Conservation (phyloP, 2,797 vertebrate species). For the Sphenodon punctatus region DNA sequence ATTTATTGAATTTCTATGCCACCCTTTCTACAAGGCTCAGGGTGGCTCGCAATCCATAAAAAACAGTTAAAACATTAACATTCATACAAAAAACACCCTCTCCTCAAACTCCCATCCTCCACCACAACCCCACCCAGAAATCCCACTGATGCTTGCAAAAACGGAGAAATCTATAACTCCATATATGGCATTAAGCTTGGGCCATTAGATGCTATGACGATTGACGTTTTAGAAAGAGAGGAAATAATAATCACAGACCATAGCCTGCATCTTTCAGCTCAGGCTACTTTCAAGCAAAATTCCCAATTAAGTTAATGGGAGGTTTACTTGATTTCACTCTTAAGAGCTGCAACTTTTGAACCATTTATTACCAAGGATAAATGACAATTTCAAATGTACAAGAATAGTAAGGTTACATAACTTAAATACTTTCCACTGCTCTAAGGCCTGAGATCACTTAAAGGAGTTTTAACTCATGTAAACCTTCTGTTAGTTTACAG, state of each 20-base stretch:
- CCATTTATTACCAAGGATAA: background rate
- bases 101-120: too few relatives aligned
- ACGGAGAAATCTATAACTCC: background rate
- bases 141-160: too few relatives aligned
- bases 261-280: background rate
- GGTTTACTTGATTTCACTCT: background rate
- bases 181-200: rapidly evolving
- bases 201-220: background rate
- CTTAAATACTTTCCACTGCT: background rate
- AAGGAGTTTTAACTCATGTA: background rate
- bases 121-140: too few relatives aligned
- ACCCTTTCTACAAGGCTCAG: too few relatives aligned
- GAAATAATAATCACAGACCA: background rate
- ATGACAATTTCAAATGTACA: background rate
- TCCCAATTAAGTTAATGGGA: background rate
- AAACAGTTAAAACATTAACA: too few relatives aligned
- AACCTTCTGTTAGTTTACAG: background rate
- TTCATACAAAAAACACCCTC: too few relatives aligned
- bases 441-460: background rate
- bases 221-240: rapidly evolving
- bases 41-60: too few relatives aligned
- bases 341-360: background rate
- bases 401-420: background rate
- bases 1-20: too few relatives aligned
- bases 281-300: background rate